Conservation (phyloP, 2,113 vertebrate genomes). For the Vidua chalybeata region DNA sequence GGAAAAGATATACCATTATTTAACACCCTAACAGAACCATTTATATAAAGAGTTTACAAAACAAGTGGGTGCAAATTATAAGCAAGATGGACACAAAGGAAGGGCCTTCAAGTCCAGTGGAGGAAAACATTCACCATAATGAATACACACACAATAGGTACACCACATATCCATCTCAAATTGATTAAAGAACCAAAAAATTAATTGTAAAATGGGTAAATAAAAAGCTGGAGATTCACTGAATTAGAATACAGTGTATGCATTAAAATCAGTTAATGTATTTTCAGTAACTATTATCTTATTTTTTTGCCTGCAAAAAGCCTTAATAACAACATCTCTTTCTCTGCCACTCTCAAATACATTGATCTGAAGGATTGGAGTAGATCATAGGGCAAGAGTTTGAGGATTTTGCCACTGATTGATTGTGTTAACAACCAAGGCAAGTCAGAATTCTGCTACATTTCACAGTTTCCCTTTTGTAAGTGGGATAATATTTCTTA, state of each 20-base stretch:
- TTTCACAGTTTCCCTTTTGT: conserved; percentile 40
- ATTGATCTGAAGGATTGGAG: not conserved
- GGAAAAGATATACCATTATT: not conserved
- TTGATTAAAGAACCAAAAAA: not conserved
- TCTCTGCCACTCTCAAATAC: not conserved
- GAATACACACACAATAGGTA: not conserved
- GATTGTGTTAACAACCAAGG: not conserved
- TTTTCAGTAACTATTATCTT: not conserved
- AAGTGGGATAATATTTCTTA: conserved; percentile 54
- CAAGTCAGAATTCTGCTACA: not conserved
- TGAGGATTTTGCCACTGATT: not conserved
- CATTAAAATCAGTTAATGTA: not conserved
- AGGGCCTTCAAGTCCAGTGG: not conserved
- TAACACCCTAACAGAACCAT: not conserved
- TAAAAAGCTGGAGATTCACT: not conserved
- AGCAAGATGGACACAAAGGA: not conserved
- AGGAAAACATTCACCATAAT: accelerated
- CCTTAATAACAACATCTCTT: not conserved
- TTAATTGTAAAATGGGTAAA: not conserved
- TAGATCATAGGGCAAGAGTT: not conserved
- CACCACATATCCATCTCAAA: accelerated
- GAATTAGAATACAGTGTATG: not conserved
- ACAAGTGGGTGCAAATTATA: not conserved
- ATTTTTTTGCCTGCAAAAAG: not conserved
- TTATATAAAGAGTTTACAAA: not conserved